phyloP scores from a whole-genome alignment of 2,113 vertebrate genomes.

The Tricholaema leucomelas region DNA sequence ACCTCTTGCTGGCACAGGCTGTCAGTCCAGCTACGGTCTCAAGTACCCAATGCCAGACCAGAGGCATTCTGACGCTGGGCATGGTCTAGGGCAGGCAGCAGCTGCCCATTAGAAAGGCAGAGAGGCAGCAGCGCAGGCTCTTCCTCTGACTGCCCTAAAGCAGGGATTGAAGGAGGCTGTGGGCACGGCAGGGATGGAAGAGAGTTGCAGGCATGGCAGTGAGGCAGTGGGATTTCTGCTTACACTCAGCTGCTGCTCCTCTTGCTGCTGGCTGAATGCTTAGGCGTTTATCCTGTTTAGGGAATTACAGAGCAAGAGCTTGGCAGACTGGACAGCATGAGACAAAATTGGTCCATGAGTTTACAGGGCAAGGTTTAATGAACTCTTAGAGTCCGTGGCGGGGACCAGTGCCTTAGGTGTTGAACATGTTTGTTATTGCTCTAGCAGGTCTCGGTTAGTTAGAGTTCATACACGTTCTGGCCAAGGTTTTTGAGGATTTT shows the following conservation, averaged over 20 bases:
- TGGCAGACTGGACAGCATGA: constrained; percentile 54
- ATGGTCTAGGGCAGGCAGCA: fast-evolving
- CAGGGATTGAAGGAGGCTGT: neutral
- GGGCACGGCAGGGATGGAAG: neutral
- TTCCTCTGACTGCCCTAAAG: neutral
- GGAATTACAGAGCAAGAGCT: constrained; percentile 48
- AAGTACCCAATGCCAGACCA: neutral
- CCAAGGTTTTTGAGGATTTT: neutral
- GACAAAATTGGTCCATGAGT: constrained; percentile 36
- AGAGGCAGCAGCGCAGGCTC: neutral
- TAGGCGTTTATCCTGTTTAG: constrained; percentile 30
- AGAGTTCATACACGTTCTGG: neutral
- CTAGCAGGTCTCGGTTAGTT: neutral
- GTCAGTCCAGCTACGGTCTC: neutral
- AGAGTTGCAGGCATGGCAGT: neutral
- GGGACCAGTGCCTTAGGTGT: constrained; percentile 40
- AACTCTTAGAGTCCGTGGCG: constrained; percentile 10
- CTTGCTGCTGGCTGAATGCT: constrained; percentile 38
- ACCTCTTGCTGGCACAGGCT: fast-evolving
- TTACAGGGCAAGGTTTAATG: constrained; percentile 69
- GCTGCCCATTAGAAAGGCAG: neutral
- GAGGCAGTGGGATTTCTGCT: neutral
- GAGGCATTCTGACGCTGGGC: neutral
- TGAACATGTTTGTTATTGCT: constrained; percentile 46
- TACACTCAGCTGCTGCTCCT: constrained; percentile 11